Conservation (phyloP, 2,888 invertebrate genomes). For the Napeogenes inachia region DNA sequence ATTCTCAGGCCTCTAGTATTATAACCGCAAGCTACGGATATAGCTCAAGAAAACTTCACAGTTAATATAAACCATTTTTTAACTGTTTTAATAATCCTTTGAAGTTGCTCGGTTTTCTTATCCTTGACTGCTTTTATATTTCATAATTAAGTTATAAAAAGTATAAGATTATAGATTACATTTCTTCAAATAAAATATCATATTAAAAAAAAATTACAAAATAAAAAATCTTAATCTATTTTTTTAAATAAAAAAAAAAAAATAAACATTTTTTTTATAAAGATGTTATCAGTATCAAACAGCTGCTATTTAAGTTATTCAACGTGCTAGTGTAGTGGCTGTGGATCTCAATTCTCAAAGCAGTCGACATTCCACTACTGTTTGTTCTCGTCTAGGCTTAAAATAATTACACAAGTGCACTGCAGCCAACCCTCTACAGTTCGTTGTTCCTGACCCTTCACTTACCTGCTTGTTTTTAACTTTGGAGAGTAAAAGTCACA, state of each 20-base stretch:
- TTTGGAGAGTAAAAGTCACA: slow-evolving; percentile 25
- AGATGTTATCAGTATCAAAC: neutral
- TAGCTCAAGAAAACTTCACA: too few species aligned
- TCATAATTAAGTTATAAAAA: too few species aligned
- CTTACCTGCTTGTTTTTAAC: slow-evolving; percentile 37
- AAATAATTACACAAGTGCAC: slow-evolving; percentile 74
- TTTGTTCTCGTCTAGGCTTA: slow-evolving; percentile 67
- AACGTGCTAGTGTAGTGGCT: neutral
- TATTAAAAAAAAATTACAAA: neutral
- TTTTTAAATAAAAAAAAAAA: too few species aligned
- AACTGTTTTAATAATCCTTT: too few species aligned
- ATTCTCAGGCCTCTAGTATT: too few species aligned
- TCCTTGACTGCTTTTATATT: too few species aligned
- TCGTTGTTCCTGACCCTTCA: slow-evolving; percentile 49
- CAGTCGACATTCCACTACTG: slow-evolving; percentile 58
- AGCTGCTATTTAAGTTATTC: neutral
- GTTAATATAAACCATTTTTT: too few species aligned
- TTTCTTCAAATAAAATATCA: too few species aligned
- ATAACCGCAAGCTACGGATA: too few species aligned
- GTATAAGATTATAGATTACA: too few species aligned
- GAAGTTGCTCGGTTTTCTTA: too few species aligned
- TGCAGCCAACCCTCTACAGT: slow-evolving; percentile 51
- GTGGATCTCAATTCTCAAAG: slow-evolving; percentile 30
- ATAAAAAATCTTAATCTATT: neutral
- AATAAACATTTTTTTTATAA: neutral